Evolutionary conservation across 1,140 invertebrate species (phyloP).

Genomic region (Lepeophtheirus salmonis): DNA sequence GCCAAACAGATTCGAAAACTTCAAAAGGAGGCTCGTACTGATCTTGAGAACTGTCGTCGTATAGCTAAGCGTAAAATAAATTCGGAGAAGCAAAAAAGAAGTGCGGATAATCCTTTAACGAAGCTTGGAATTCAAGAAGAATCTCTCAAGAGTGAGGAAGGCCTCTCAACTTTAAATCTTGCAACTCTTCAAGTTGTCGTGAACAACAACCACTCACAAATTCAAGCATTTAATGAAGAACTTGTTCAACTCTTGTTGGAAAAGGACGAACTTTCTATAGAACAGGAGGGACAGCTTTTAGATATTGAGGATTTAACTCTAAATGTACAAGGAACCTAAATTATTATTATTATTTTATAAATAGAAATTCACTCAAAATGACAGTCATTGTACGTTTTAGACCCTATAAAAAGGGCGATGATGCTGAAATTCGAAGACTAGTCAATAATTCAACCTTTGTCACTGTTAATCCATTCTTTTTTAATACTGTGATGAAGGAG

Average conservation of each 20-base stretch:
- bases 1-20: not conserved
- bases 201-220: not conserved
- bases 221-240: not conserved
- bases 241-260: not conserved
- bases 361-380: too few relatives aligned
- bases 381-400: constrained; percentile 2
- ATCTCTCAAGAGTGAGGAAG: not conserved
- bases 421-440: not conserved
- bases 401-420: not conserved
- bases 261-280: constrained; percentile 7
- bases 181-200: constrained; percentile 6
- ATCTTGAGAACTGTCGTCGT: not conserved
- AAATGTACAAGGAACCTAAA: not conserved
- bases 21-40: not conserved
- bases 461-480: not conserved
- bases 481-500: not conserved
- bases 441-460: not conserved
- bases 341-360: too few relatives aligned
- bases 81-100: not conserved
- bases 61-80: not conserved
- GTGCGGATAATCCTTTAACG: not conserved
- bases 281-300: constrained; percentile 2
- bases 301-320: constrained; percentile 6
- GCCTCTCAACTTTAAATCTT: not conserved
- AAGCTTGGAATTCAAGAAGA: not conserved